Base-by-base conservation (phyloP, 2,113 vertebrate species). In the Pao palembangensis region DNA sequence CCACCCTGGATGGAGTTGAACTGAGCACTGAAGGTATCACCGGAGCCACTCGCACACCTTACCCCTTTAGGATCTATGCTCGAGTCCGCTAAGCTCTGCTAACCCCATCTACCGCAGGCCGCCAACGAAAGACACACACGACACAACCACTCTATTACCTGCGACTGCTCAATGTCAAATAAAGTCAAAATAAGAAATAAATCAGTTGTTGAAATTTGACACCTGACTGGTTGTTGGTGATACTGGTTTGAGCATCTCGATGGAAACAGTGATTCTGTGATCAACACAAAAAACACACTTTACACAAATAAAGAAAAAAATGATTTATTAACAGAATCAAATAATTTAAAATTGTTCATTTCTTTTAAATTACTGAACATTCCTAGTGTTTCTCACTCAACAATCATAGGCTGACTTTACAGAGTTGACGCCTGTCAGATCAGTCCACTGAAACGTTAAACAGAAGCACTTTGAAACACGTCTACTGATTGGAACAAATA, bases 61-160 rank as follows among this genome's bases (percentile, higher is more conserved):
- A 49, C 6, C 87, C 84, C 31, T 90, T 93, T 77, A 69, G 79
- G 55, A 83, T 95, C 79, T 81, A 84, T 0, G 89, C 91, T 0
- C 18, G 80, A 8, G 69, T 69, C 17, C 87, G 88, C 1, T 92
- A 84, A 86, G 10, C 28, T 31, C 28, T 8, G 6, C 1, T 18
- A 11, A 50, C 16, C 43, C 0, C 43, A 44, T 6, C 43, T 44
- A 15, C 5, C 11, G 16, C 11, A 14, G 25, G 5, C 25, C 25
- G 25, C 25, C 6, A 28, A 28, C 5, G 25, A 5, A 28, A 28
- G 25, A 1, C 5, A 28, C 25, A 28, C 25, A 43, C 10, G 42
- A 15, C 16, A 6, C 44, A 47, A 16, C 44, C 7, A 17, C 15
- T n/a, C 13, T 47, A 17, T 17, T 15, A 46, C 25, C 25, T 28